phyloP scores from a whole-genome alignment of 1,140 invertebrate genomes.

The Aphis craccivora region DNA sequence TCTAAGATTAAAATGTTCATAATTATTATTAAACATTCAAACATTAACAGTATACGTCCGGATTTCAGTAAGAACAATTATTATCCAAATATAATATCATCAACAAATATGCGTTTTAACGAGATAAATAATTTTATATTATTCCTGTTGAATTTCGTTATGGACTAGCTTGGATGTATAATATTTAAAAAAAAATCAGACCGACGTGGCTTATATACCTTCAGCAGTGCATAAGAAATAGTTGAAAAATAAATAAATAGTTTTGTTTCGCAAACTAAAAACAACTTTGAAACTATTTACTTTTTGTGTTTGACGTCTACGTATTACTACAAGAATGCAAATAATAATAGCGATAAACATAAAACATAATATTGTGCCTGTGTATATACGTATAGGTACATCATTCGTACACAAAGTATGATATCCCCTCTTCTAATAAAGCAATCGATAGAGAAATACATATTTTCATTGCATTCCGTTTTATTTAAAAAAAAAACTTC shows the following conservation, averaged over 20 bases:
- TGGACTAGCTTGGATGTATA: not conserved
- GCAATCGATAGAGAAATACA: not conserved
- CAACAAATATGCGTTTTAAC: constrained; percentile 9
- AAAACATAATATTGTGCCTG: not conserved
- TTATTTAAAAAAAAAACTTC: not conserved
- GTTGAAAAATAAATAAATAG: constrained; percentile 34
- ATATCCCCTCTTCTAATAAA: not conserved
- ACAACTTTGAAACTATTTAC: constrained; percentile 49
- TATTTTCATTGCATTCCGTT: not conserved
- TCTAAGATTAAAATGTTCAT: not conserved
- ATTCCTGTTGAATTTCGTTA: not conserved
- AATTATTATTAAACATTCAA: not conserved
- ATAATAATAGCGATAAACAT: constrained; percentile 1
- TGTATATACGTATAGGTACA: not conserved
- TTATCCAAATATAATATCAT: not conserved
- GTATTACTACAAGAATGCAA: constrained; percentile 4
- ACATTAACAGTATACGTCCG: not conserved
- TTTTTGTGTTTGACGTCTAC: constrained; percentile 28
- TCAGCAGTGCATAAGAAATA: not conserved
- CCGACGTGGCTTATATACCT: not conserved
- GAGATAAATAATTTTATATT: not conserved
- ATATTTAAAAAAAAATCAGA: not conserved
- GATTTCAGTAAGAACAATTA: not conserved
- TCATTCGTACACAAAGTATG: not conserved
- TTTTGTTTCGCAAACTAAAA: constrained; percentile 14